Base-by-base conservation (phyloP, 2,113 vertebrate species). In the Colistium nudipinnis region DNA sequence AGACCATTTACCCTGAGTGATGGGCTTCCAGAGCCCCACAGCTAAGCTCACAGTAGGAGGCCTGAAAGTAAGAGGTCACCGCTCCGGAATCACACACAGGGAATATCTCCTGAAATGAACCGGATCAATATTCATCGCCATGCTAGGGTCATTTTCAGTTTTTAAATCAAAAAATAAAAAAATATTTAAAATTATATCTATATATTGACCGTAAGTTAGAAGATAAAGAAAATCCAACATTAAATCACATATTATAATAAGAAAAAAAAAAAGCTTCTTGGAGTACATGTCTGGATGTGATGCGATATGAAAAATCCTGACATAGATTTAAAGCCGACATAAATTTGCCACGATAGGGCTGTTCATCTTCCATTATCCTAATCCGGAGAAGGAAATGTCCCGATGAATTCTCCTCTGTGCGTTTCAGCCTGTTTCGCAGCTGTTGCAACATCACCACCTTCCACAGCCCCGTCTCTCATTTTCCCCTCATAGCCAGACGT, bases 371-470 rank as follows among this genome's bases (percentile, higher is more conserved):
- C 8, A 56, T 72, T 78, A 49, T 51, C 7, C 16, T 27, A 28
- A 56, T 27, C 38, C 24, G 44, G 47, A 62, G 28, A 22, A 33
- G 5, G 0, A 45, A 60, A 57, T 5, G 28, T 43, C 10, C 6
- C 27, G 12, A 48, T 38, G 49, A 4, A 48, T 4, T 5, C 8
- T 62, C 20, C 49, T 62, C 41, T 22, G 30, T 43, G 52, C 20
- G 20, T 76, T 79, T 70, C 68, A 62, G n/a, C 7, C 11, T 53
- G 24, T 81, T 75, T 71, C 66, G 52, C 5, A 65, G 62, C 60
- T 38, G 36, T 73, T 83, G 67, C 64, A 62, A 59, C 77, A 66
- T 76, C 63, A 36, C 20, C 22, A n/a, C 44, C 16, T 30, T n/a
- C 13, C 17, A 24, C 12, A 8, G 25, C 25, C n/a, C 41, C 5